Conservation (phyloP, 2,797 vertebrate genomes). For the Zenarchopterus dispar region DNA sequence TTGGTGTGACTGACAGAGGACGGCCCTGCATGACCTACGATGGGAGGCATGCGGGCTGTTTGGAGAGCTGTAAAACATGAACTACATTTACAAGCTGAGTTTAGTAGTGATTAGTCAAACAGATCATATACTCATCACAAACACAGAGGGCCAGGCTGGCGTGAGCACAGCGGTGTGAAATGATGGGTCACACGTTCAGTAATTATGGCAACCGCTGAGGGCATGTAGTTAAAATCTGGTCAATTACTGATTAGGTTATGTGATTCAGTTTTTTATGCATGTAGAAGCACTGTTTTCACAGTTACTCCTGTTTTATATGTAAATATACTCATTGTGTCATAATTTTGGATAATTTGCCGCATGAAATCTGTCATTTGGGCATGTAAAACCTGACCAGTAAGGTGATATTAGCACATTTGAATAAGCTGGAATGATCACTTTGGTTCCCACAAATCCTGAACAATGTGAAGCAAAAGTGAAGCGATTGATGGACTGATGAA, state of each 20-base stretch:
- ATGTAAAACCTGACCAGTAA: no score
- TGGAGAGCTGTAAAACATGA: no score
- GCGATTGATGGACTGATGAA: background rate
- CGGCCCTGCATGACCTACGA: background rate
- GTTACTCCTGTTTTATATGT: background rate
- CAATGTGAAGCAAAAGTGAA: background rate
- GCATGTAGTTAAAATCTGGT: conserved; percentile 21
- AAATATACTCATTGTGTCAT: background rate
- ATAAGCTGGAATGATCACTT: no score
- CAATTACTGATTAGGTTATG: conserved; percentile 25
- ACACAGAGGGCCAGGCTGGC: background rate
- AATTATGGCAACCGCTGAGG: conserved; percentile 17
- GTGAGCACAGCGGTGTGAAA: conserved; percentile 51
- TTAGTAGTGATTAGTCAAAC: background rate
- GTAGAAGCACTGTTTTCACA: background rate
- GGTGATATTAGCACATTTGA: no score
- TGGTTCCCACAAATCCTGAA: no score
- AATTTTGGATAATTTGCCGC: no score
- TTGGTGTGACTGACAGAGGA: conserved; percentile 9
- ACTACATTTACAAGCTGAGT: background rate
- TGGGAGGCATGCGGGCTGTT: no score
- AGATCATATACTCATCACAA: conserved; percentile 11
- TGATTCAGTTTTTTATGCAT: background rate
- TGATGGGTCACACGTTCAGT: conserved; percentile 40
- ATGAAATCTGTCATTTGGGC: no score